These are phyloP conservation scores for Parnassius apollo DNA, from an alignment of 2,888 invertebrate genomes.

Conservation along the genomic window DNA sequence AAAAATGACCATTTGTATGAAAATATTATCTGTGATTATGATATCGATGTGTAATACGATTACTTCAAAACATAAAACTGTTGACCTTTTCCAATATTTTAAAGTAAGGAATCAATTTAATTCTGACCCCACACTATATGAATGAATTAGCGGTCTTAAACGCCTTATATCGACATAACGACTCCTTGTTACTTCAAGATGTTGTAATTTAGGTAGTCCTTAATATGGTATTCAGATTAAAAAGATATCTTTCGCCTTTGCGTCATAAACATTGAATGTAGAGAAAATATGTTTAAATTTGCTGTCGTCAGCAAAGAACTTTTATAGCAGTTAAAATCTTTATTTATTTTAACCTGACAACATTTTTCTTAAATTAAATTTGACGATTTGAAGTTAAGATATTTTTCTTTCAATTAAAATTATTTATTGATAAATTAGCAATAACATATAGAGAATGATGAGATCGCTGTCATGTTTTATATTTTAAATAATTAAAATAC, in stretches of 20 bases:
- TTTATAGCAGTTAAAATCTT: background rate
- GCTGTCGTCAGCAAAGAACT: slow-evolving; percentile 4
- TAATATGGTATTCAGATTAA: slow-evolving; percentile 25
- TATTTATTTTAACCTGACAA: slow-evolving; percentile 9
- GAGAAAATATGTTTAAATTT: slow-evolving; percentile 11
- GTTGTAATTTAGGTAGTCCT: slow-evolving; percentile 23
- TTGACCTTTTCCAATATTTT: slow-evolving; percentile 47
- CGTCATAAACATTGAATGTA: slow-evolving; percentile 21
- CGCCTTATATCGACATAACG: slow-evolving; percentile 18
- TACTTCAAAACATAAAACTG: slow-evolving; percentile 46
- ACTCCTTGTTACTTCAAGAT: slow-evolving; percentile 21
- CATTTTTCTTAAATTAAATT: slow-evolving; percentile 6
- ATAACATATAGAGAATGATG: slow-evolving; percentile 13
- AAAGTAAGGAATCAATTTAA: slow-evolving; percentile 50
- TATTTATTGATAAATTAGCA: background rate
- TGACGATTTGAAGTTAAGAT: background rate
- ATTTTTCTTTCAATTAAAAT: slow-evolving; percentile 20
- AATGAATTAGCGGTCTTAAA: slow-evolving; percentile 17
- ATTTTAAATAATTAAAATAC: slow-evolving; percentile 24
- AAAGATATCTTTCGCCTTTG: slow-evolving; percentile 25
- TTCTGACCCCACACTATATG: slow-evolving; percentile 37
- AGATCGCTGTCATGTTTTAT: slow-evolving; percentile 16
- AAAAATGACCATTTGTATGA: too few species aligned
- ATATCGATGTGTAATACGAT: slow-evolving; percentile 2
- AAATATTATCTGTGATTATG: background rate